These are phyloP conservation scores for Atherinomorus stipes DNA, from an alignment of 2,113 vertebrate genomes.

Conservation along the genomic window DNA sequence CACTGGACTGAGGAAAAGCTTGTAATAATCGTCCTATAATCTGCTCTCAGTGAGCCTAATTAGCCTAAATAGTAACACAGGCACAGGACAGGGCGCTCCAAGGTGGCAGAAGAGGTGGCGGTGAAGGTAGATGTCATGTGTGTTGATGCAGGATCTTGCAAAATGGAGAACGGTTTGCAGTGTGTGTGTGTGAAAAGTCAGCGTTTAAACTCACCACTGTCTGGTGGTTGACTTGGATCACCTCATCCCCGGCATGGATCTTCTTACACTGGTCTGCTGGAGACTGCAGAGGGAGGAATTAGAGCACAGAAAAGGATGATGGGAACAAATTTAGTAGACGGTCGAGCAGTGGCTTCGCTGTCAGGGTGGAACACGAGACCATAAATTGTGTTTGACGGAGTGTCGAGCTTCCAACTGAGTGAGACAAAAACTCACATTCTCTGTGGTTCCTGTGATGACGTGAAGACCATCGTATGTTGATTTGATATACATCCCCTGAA, in stretches of 20 bases:
- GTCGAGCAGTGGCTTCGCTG: background rate
- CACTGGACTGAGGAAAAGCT: conserved; percentile 48
- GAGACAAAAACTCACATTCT: conserved; percentile 76
- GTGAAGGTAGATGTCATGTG: conserved; percentile 39
- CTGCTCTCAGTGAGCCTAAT: conserved; percentile 49
- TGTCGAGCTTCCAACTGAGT: background rate
- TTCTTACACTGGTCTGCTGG: conserved; percentile 82
- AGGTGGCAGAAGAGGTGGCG: conserved; percentile 28
- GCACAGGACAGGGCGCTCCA: conserved; percentile 50
- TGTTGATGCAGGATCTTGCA: conserved; percentile 37
- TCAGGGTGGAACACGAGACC: background rate
- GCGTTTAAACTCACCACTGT: conserved; percentile 76
- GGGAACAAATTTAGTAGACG: background rate
- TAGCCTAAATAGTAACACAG: conserved; percentile 60
- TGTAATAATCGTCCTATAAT: conserved; percentile 52
- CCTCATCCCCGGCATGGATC: conserved; percentile 81
- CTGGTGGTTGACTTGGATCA: conserved; percentile 83
- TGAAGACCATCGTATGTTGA: conserved; percentile 83
- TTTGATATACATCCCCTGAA: conserved; percentile 84
- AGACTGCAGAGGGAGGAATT: conserved; percentile 63
- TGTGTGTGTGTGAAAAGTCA: conserved; percentile 19
- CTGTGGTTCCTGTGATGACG: conserved; percentile 82
- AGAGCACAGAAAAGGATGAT: conserved; percentile 9
- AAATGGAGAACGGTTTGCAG: conserved; percentile 38
- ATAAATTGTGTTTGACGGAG: background rate